Evolutionary conservation across 2,888 invertebrate species (phyloP).

Genomic region (Andrena camellia): DNA sequence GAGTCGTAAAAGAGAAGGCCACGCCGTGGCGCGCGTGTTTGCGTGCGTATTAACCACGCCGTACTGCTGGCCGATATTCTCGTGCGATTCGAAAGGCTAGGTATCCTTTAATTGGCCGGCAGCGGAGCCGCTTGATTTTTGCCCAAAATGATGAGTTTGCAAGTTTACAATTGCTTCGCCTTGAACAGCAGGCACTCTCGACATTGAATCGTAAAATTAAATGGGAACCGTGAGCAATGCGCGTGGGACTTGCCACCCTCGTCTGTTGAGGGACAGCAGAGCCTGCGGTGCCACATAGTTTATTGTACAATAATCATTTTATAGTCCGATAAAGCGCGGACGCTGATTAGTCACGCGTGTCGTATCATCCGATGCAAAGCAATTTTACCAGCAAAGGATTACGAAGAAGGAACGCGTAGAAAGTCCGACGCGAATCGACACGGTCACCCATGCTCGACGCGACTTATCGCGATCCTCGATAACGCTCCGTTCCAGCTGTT

Average conservation of each 20-base stretch:
- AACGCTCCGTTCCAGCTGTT: conserved; percentile 24
- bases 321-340: no score
- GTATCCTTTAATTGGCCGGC: conserved; percentile 15
- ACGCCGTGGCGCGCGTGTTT: conserved; percentile 11
- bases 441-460: conserved; percentile 1
- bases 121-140: conserved; percentile 27
- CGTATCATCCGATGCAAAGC: no score
- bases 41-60: conserved; percentile 30
- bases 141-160: conserved; percentile 12
- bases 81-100: conserved; percentile 9
- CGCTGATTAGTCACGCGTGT: no score
- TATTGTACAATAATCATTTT: no score
- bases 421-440: conserved; percentile 11
- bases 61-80: conserved; percentile 22
- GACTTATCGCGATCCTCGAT: conserved; percentile 13
- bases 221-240: no score
- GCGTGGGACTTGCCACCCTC: no score
- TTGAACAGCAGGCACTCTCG: no score
- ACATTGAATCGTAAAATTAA: no score
- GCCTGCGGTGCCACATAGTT: no score
- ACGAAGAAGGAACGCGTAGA: neutral
- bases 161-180: no score
- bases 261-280: no score
- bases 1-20: conserved; percentile 75
- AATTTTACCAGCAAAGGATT: neutral